These are phyloP conservation scores for Ctenosaura bakeri DNA, from an alignment of 2,797 vertebrate species.

Conservation along the genomic window DNA sequence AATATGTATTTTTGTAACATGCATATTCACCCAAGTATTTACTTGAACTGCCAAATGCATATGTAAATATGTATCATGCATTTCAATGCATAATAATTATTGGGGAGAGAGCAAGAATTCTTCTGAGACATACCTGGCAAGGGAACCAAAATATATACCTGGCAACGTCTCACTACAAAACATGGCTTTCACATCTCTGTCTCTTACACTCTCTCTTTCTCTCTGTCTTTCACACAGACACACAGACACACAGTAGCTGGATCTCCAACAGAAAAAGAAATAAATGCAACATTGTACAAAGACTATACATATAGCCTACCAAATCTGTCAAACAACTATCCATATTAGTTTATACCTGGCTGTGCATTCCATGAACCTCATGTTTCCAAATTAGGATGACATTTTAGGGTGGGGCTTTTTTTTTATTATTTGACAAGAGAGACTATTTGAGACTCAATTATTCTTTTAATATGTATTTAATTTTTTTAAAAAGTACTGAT, in stretches of 20 bases:
- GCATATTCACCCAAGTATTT: conserved; percentile 72
- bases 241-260: not conserved
- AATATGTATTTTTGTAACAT: conserved; percentile 71
- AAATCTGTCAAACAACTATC: not conserved
- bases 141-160: not conserved
- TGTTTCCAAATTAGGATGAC: not conserved
- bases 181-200: not conserved
- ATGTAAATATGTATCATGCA: conserved; percentile 66
- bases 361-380: not conserved
- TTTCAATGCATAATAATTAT: conserved; percentile 62
- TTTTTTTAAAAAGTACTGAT: not conserved
- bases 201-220: not conserved
- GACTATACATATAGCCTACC: not conserved
- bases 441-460: not conserved
- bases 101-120: conserved; percentile 31
- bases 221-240: too few relatives aligned
- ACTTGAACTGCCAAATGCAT: conserved; percentile 58
- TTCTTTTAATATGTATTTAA: not conserved
- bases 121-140: conserved; percentile 32
- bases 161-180: not conserved
- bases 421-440: not conserved
- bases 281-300: not conserved
- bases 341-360: too few relatives aligned
- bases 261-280: not conserved
- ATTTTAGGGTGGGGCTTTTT: not conserved